Percentiles rank a stretch among this genome's conserved stretches.
Conservation (phyloP, 2,888 invertebrate species). For the Cryptosula pallasiana region DNA sequence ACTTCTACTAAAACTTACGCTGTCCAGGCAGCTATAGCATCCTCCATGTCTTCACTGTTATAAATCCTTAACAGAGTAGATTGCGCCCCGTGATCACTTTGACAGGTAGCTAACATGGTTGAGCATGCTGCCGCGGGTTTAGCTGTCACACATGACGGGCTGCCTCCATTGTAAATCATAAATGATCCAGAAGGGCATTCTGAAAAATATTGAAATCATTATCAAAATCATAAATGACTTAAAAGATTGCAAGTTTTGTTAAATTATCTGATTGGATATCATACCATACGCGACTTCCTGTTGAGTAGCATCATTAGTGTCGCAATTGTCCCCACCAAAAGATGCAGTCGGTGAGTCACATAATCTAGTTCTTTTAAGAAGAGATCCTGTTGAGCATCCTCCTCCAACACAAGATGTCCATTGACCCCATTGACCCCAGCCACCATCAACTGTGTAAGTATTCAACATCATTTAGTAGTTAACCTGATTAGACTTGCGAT, state of each 20-base stretch:
- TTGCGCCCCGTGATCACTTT: not conserved
- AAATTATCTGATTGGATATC: no score
- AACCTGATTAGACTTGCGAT: no score
- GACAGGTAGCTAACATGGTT: not conserved
- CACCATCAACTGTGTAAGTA: not conserved
- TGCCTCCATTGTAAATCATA: not conserved
- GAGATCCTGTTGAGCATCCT: not conserved
- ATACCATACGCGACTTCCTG: no score
- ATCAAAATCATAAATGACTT: no score
- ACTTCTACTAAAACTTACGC: no score
- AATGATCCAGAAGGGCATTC: not conserved
- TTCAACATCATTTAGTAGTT: not conserved
- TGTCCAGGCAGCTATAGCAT: not conserved
- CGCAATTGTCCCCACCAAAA: not conserved
- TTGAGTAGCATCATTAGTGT: not conserved
- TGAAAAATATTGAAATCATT: no score
- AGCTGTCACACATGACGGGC: not conserved
- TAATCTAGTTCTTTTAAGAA: not conserved
- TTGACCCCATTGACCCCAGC: not conserved
- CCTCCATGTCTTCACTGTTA: not conserved
- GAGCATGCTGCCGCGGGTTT: not conserved
- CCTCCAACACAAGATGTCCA: not conserved
- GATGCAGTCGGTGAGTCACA: not conserved
- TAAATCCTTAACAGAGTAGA: not conserved
- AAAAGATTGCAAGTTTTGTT: no score